Conservation (phyloP, 2,113 vertebrate genomes). For the Serilophus lunatus region DNA sequence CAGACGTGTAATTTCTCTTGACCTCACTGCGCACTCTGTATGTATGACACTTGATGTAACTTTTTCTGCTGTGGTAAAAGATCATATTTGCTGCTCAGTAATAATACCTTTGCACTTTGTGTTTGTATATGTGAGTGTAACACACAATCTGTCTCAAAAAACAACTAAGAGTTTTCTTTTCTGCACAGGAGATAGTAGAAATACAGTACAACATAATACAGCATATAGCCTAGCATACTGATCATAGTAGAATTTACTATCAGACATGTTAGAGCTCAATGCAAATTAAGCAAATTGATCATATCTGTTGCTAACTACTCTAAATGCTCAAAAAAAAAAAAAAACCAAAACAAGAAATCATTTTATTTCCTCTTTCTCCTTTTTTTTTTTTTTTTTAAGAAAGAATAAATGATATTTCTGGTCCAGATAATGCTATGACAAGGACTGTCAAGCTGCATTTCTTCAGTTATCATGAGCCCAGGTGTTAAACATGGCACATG, state of each 20-base stretch:
- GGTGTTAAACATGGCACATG: conserved; percentile 64
- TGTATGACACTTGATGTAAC: neutral
- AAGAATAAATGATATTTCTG: neutral
- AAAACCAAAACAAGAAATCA: rapidly evolving
- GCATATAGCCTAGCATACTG: neutral
- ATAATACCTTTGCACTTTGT: neutral
- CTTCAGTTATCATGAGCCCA: conserved; percentile 38
- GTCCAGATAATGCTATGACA: neutral
- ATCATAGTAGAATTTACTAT: neutral
- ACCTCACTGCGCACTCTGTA: neutral
- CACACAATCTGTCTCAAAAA: neutral
- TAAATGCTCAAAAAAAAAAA: neutral
- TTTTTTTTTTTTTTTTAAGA: neutral
- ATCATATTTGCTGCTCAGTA: neutral
- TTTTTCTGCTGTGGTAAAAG: neutral
- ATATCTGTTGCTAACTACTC: neutral
- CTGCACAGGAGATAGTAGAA: neutral
- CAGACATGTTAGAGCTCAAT: neutral
- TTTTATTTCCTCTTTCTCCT: rapidly evolving
- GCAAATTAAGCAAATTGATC: neutral
- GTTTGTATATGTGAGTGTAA: neutral
- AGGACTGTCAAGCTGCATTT: conserved; percentile 45
- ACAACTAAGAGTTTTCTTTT: neutral
- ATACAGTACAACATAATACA: neutral
- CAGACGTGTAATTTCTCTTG: neutral